Evolutionary conservation across 2,888 invertebrate genomes (phyloP), one percentile per base, ranked within the genome.

Genomic region (Brachypterus glaber): DNA sequence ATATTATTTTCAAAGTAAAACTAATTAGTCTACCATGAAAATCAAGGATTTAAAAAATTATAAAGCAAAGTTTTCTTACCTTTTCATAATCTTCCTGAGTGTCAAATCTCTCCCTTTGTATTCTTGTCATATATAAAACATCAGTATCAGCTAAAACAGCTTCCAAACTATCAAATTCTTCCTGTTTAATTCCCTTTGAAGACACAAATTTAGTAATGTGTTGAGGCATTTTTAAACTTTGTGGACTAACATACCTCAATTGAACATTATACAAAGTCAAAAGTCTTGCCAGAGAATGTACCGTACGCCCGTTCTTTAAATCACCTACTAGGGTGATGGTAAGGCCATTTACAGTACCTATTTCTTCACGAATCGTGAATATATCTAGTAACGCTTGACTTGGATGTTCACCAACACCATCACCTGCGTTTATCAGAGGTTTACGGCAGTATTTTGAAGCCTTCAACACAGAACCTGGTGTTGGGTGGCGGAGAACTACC

Each of bases 251-350:
- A 60, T 96, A 97, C 44, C 86, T 79, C 34, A 99, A 64, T 43
- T 87, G 87, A 0, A 97, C 90, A 59, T 91, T 87, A 66, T 99
- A 99, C 21, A 92, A 69, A 0, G 95, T 95, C 37, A 99, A 70
- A 7, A 99, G 74, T 45, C 89, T 79, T 3, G 96, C 96, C 40
- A 98, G 69, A 0, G 97, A 98, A 67, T 99, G 98, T 0, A 98
- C 98, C 2, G 98, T 98, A 24, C 98, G 77, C 1, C 98, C 97
- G 65, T 99, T 88, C 63, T 92, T 95, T 50, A 99, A 70, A 66
- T 99, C 98, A 3, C 98, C 98, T 13, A 97, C 96, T 82, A 98
- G 83, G 1, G 97, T 97, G 35, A 98, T 92, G 0, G 90, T 95
- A 7, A 98, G 72, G 0, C 92, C 92, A 60, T 98, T 97, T 0